Evolutionary conservation across 2,888 invertebrate genomes (phyloP).

Genomic region (Troides aeacus): DNA sequence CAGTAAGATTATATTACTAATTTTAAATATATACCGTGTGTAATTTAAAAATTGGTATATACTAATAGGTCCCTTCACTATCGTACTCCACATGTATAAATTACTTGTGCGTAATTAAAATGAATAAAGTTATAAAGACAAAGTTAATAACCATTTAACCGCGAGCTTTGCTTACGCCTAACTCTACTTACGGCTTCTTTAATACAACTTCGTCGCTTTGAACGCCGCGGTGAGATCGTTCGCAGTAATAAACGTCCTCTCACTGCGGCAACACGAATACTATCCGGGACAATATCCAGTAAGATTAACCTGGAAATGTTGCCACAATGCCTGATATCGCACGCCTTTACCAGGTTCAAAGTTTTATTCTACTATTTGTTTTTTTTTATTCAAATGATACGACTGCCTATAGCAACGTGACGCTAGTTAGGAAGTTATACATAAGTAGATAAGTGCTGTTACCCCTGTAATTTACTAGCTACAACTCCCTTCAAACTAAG

Average conservation of each 20-base stretch:
- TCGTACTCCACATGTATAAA: no score
- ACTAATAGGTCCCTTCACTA: no score
- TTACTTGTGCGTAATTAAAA: background rate
- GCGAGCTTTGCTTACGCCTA: background rate
- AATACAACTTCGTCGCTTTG: background rate
- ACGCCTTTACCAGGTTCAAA: background rate
- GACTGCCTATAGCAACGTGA: no score
- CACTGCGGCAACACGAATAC: background rate
- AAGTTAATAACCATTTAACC: background rate
- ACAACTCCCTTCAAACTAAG: no score
- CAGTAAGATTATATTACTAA: no score
- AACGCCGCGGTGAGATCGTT: background rate
- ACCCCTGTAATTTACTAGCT: no score
- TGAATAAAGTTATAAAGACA: background rate
- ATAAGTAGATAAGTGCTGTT: no score
- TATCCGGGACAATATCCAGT: constrained; percentile 3
- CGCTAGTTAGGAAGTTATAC: no score
- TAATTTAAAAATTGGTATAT: no score
- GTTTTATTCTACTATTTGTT: no score
- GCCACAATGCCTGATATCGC: background rate
- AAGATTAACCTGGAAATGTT: constrained; percentile 3
- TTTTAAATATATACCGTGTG: no score
- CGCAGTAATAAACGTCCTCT: constrained; percentile 1
- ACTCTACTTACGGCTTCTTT: background rate
- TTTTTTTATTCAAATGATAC: no score